Evolutionary conservation across 2,113 vertebrate species (phyloP).

Genomic region (Calidris pygmaea): DNA sequence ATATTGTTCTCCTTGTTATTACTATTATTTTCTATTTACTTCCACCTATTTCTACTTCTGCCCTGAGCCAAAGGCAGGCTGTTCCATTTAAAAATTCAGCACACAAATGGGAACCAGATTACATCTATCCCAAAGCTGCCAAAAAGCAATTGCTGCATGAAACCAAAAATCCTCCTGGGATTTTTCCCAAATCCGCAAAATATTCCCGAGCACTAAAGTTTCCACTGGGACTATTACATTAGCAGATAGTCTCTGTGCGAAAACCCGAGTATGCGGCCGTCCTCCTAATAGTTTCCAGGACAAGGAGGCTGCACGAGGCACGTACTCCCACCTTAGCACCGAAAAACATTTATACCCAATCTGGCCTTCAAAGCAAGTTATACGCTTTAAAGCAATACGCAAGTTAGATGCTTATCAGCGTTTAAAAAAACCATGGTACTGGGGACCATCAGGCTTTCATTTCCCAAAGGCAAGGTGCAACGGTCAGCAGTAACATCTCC

Average conservation of each 20-base stretch:
- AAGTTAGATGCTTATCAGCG: fast-evolving
- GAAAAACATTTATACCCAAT: background rate
- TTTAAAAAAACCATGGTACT: background rate
- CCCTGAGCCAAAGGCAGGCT: background rate
- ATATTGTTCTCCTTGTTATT: background rate
- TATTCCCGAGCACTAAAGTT: conserved; percentile 16
- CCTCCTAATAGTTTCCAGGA: conserved; percentile 4
- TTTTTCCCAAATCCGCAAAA: conserved; percentile 39
- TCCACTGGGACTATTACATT: conserved; percentile 46
- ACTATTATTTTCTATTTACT: background rate
- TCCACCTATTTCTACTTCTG: background rate
- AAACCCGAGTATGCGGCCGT: background rate
- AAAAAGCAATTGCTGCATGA: conserved; percentile 35
- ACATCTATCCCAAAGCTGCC: conserved; percentile 25
- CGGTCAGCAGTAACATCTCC: background rate
- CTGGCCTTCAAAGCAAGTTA: background rate
- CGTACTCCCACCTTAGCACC: background rate
- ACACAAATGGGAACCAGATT: conserved; percentile 35
- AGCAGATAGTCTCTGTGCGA: background rate
- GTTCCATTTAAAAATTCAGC: background rate
- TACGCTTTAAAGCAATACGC: fast-evolving
- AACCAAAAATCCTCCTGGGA: conserved; percentile 37
- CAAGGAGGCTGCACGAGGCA: background rate
- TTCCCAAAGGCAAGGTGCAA: background rate
- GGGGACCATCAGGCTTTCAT: fast-evolving